Conservation (phyloP, 2,113 vertebrate genomes). For the Urocitellus parryii region DNA sequence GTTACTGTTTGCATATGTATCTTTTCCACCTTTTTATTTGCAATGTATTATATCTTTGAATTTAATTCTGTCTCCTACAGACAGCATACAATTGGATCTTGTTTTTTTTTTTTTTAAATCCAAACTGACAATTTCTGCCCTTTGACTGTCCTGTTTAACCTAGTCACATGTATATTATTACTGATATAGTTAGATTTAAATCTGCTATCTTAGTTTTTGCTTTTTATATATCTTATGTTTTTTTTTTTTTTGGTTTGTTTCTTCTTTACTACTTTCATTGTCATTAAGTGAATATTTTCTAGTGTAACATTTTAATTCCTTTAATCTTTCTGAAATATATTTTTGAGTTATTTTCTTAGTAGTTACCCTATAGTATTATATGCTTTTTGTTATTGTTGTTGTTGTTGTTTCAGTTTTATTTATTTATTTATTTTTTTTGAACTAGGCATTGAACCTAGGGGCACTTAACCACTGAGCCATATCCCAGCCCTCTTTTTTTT, state of each 20-base stretch:
- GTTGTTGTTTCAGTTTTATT: too few relatives aligned
- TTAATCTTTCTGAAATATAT: neutral
- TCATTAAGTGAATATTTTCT: neutral
- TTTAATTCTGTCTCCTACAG: neutral
- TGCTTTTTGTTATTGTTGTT: too few relatives aligned
- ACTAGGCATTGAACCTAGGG: too few relatives aligned
- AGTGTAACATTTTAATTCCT: neutral
- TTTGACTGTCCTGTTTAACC: neutral
- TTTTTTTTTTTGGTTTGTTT: neutral
- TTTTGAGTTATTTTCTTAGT: constrained; percentile 5
- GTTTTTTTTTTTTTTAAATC: neutral
- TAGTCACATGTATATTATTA: neutral
- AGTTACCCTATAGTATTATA: neutral
- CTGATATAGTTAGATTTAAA: neutral
- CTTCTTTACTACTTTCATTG: neutral
- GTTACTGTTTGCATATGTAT: neutral
- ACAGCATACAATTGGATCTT: neutral
- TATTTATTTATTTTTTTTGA: too few relatives aligned
- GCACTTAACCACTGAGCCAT: too few relatives aligned
- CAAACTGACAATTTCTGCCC: neutral
- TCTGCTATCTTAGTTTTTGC: neutral
- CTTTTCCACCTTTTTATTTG: neutral
- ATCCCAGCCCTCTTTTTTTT: too few relatives aligned
- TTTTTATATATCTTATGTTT: neutral
- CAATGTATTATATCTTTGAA: neutral